These are phyloP conservation scores for Eumeta japonica DNA, from an alignment of 1,140 invertebrate species.

Conservation along the genomic window DNA sequence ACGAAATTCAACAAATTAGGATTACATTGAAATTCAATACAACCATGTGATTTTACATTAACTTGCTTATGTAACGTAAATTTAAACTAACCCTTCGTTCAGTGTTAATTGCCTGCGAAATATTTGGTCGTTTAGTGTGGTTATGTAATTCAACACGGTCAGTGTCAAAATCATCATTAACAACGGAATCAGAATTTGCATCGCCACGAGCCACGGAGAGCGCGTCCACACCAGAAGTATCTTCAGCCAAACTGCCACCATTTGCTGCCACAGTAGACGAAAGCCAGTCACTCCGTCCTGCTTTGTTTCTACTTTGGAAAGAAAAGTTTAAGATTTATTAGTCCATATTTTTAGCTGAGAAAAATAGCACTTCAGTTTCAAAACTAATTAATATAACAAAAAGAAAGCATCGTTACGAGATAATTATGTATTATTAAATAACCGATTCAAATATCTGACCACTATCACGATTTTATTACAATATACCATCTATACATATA, in stretches of 20 bases:
- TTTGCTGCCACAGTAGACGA: conserved; percentile 24
- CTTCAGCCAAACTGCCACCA: conserved; percentile 37
- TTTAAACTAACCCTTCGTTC: conserved; percentile 34
- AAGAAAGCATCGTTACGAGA: too few species aligned
- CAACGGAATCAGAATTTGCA: conserved; percentile 33
- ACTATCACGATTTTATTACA: too few species aligned
- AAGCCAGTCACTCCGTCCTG: conserved; percentile 20
- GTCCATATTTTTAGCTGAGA: too few species aligned
- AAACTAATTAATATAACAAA: too few species aligned
- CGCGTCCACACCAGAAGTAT: conserved; percentile 31
- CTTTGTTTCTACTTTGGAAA: conserved; percentile 19
- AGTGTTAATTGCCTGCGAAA: conserved; percentile 24
- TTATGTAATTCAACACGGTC: conserved; percentile 24
- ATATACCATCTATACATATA: too few species aligned
- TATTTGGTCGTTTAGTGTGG: conserved; percentile 16
- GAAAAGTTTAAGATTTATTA: neutral
- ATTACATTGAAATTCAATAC: too few species aligned
- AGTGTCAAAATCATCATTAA: conserved; percentile 31
- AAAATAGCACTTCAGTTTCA: too few species aligned
- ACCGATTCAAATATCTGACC: too few species aligned
- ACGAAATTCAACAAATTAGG: too few species aligned
- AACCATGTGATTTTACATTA: neutral
- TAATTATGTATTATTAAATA: too few species aligned
- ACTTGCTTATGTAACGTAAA: neutral
- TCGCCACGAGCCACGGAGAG: conserved; percentile 29